phyloP scores from a whole-genome alignment of 2,797 vertebrate species.

The Picus viridis region DNA sequence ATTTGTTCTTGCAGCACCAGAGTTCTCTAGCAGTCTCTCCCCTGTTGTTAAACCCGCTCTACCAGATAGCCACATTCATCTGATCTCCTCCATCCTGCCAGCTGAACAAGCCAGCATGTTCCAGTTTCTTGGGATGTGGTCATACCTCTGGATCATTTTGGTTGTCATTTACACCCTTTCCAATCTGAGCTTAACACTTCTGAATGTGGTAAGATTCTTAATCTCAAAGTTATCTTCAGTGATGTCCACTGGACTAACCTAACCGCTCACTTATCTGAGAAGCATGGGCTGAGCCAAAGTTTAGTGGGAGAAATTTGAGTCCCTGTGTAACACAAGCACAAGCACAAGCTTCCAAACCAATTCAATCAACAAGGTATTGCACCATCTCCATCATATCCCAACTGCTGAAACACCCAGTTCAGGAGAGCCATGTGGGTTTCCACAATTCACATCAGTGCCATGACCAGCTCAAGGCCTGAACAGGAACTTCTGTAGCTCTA shows the following conservation, averaged over 20 bases:
- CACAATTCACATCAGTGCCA: background rate
- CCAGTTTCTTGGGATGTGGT: background rate
- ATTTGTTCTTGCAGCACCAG: background rate
- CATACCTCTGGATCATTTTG: background rate
- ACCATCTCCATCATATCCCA: background rate
- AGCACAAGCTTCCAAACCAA: background rate
- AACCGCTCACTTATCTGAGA: background rate
- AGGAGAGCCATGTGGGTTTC: rapidly evolving
- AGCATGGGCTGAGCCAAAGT: background rate
- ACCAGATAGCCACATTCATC: background rate
- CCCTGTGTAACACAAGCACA: background rate
- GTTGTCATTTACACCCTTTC: background rate
- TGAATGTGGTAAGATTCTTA: background rate
- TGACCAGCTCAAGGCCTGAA: background rate
- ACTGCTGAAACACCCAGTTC: background rate
- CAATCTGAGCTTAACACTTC: background rate
- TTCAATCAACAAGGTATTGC: background rate
- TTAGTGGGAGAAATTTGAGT: background rate
- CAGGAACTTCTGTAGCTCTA: background rate
- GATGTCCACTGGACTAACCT: background rate
- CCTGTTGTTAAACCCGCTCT: background rate
- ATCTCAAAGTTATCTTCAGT: background rate
- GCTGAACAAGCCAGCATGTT: background rate
- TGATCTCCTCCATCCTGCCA: background rate
- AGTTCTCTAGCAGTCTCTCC: background rate